These are phyloP conservation scores for Haliaeetus leucogaster DNA, from an alignment of 2,113 vertebrate genomes.

Conservation along the genomic window DNA sequence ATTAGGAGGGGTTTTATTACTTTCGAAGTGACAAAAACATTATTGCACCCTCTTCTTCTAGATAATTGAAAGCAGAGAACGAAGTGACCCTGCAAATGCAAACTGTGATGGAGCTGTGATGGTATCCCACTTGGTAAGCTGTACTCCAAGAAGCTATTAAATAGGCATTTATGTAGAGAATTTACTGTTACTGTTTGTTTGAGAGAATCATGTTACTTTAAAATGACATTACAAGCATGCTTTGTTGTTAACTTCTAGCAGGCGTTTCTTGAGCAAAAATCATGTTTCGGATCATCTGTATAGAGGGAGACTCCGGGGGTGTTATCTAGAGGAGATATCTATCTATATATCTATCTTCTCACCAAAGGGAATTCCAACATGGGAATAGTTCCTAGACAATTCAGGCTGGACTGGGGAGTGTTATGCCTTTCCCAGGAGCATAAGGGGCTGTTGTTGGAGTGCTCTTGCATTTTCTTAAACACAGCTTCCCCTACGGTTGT, in stretches of 20 bases:
- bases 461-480: background rate
- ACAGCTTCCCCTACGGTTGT: background rate
- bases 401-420: background rate
- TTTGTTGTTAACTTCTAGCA: background rate
- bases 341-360: background rate
- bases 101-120: conserved; percentile 89
- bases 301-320: background rate
- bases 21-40: background rate
- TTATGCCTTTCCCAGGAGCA: accelerated
- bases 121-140: conserved; percentile 91
- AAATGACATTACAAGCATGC: background rate
- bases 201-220: background rate
- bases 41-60: conserved; percentile 36
- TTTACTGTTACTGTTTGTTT: background rate
- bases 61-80: conserved; percentile 93
- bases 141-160: background rate
- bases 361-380: background rate
- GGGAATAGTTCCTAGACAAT: background rate
- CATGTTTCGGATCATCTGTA: background rate
- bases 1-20: background rate
- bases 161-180: background rate
- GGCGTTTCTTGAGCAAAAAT: background rate
- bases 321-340: background rate
- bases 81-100: conserved; percentile 77
- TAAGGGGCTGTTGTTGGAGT: background rate